Evolutionary conservation across 2,797 vertebrate genomes (phyloP).

Genomic region (Pangasius macronema): DNA sequence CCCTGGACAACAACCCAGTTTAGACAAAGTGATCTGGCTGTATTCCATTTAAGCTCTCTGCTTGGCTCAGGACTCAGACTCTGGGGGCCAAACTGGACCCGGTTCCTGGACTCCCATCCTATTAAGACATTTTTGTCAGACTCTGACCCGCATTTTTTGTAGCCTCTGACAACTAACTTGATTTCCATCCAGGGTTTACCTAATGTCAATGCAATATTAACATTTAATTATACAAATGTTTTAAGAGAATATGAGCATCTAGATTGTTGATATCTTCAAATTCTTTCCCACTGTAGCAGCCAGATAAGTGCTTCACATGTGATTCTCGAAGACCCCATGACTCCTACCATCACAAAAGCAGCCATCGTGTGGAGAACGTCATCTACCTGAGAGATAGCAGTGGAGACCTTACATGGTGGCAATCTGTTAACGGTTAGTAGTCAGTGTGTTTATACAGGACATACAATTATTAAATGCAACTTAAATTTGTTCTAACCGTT

Average conservation of each 20-base stretch:
- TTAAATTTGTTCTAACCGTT: background rate
- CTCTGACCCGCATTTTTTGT: conserved; percentile 21
- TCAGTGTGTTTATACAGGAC: background rate
- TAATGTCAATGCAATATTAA: background rate
- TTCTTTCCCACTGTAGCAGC: conserved; percentile 68
- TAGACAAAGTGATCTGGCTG: conserved; percentile 63
- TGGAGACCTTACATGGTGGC: conserved; percentile 82
- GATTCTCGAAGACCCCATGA: conserved; percentile 73
- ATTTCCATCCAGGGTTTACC: background rate
- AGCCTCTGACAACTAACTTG: conserved; percentile 4
- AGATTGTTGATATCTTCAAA: background rate
- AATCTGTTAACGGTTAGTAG: conserved; percentile 83
- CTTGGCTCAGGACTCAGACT: conserved; percentile 52
- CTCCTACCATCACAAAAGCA: conserved; percentile 63
- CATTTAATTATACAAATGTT: background rate
- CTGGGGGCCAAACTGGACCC: conserved; percentile 34
- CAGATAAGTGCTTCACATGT: conserved; percentile 85
- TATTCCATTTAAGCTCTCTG: conserved; percentile 44
- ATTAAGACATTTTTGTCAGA: conserved; percentile 33
- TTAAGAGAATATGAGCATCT: background rate
- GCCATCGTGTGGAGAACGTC: conserved; percentile 84
- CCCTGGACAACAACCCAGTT: conserved; percentile 73
- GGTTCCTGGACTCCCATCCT: conserved; percentile 12
- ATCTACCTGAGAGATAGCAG: conserved; percentile 74
- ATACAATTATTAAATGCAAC: background rate